These are phyloP conservation scores for Platyura marginata DNA, from an alignment of 1,140 invertebrate genomes.

Conservation along the genomic window DNA sequence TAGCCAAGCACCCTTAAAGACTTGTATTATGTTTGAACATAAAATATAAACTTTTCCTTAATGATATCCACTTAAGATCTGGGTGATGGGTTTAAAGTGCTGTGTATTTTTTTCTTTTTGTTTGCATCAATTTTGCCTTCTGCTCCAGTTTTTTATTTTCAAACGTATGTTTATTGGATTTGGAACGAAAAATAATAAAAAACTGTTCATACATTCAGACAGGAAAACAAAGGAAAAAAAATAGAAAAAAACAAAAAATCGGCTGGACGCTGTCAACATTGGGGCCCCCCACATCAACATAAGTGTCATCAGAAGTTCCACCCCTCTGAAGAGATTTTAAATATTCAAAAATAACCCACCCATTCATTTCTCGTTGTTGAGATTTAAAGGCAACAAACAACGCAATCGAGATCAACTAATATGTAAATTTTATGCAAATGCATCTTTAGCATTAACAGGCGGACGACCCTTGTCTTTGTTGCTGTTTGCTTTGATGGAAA, in stretches of 20 bases:
- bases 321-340: neutral
- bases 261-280: neutral
- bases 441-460: neutral
- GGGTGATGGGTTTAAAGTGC: too few species aligned
- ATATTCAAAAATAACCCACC: neutral
- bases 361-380: neutral
- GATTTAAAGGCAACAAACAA: neutral
- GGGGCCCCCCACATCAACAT: neutral
- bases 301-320: neutral
- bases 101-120: too few species aligned
- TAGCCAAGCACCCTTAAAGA: neutral
- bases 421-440: neutral
- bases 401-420: neutral
- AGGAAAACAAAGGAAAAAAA: neutral
- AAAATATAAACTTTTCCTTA: neutral
- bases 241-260: neutral
- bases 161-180: too few species aligned
- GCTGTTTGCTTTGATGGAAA: neutral
- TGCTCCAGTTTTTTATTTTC: too few species aligned
- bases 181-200: too few species aligned
- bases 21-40: neutral
- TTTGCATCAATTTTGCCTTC: too few species aligned
- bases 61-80: neutral
- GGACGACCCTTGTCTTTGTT: neutral
- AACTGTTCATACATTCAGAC: too few species aligned